Conservation (phyloP, 2,888 invertebrate genomes). For the Cheilosia grossa region DNA sequence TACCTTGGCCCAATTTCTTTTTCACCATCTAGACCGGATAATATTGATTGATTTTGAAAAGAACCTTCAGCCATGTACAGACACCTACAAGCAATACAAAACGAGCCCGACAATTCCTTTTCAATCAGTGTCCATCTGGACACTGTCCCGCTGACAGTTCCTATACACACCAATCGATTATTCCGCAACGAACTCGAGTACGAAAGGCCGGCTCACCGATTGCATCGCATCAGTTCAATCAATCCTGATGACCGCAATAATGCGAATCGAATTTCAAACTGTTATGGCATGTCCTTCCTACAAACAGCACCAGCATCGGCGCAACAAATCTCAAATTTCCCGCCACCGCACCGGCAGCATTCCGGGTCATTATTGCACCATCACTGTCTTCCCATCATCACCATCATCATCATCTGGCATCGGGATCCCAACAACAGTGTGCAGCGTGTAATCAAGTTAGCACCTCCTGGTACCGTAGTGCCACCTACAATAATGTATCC, state of each 20-base stretch:
- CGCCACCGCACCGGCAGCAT: conserved; percentile 29
- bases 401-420: conserved; percentile 22
- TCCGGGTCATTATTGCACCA: conserved; percentile 4
- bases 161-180: conserved; percentile 46
- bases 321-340: conserved; percentile 65
- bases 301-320: conserved; percentile 19
- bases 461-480: conserved; percentile 30
- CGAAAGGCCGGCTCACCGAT: conserved; percentile 9
- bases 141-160: conserved; percentile 7
- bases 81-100: not conserved
- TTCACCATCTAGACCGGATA: too few species aligned
- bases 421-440: conserved; percentile 38
- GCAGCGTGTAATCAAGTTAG: conserved; percentile 71
- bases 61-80: not conserved
- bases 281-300: conserved; percentile 41
- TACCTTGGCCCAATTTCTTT: too few species aligned
- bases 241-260: conserved; percentile 62
- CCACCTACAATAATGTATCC: conserved; percentile 36
- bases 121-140: conserved; percentile 33
- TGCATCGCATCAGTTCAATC: conserved; percentile 19
- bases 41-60: not conserved
- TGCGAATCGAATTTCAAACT: conserved; percentile 69
- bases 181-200: conserved; percentile 41
- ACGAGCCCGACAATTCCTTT: conserved; percentile 9
- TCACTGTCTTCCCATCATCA: conserved; percentile 5